Base-by-base conservation (phyloP, 53 echinoderm and acorn worm genomes). In the Astropecten irregularis region DNA sequence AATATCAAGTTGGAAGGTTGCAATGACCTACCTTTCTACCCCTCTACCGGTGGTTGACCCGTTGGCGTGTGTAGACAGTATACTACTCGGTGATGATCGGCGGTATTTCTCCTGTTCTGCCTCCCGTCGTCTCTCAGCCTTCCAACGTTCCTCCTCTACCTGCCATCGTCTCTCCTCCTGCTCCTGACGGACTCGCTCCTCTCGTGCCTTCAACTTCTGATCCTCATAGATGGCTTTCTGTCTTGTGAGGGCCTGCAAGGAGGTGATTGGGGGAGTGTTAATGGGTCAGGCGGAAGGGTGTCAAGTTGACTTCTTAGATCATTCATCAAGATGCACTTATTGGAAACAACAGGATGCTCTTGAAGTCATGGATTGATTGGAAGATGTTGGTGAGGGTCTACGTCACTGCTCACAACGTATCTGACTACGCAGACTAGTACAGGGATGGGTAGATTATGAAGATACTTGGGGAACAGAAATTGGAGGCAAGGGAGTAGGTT, bases 141-240 rank as follows among this genome's bases (percentile, higher is more conserved):
- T 79, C 79, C 61, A 61, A 3, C 79, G 60, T 58, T 91, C 72
- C 58, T 89, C 91, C 60, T 91, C 91, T 34, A 18, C 39, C 83
- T 88, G 73, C 70, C 77, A 54, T 47, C 89, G 83, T 59, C 81
- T 48, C 51, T 91, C 87, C 54, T 89, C 87, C 65, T 92, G 79
- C 61, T 66, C 71, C 54, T 68, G 57, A 23, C 95, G 77, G 28
- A 90, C 22, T 33, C 87, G 89, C 38, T 92, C 89, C 56, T 95
- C 95, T 51, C 88, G 42, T 33, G 92, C 95, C 46, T 82, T 60
- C 23, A 85, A 54, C 69, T 95, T 95, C 76, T 95, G 89, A 74
- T 95, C 92, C 57, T 95, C 95, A 40, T 95, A 95, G 30, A 85
- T 63, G 1, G 95, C 86, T 61, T 86, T 93, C 56, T 95, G 95